Evolutionary conservation across 2,113 vertebrate species (phyloP).

Genomic region (Puntigrus tetrazona): DNA sequence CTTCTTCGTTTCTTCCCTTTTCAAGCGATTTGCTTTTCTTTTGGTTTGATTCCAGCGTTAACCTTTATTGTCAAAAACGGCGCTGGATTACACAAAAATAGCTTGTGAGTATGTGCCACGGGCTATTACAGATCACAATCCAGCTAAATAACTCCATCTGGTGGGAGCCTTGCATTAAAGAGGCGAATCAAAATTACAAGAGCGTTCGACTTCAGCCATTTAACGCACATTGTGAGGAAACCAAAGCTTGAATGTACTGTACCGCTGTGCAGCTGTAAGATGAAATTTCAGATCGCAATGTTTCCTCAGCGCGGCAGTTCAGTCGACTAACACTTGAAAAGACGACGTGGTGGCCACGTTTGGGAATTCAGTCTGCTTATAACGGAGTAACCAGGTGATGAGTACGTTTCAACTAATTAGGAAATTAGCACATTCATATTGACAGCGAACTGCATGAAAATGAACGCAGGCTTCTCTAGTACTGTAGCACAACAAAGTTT

Average conservation of each 20-base stretch:
- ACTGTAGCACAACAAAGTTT: background rate
- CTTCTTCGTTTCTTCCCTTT: background rate
- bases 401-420: background rate
- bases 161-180: constrained; percentile 39
- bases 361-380: constrained; percentile 13
- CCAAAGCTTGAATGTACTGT: constrained; percentile 3
- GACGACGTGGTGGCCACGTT: background rate
- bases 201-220: constrained; percentile 19
- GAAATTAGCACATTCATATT: background rate
- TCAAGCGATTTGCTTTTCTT: constrained; percentile 13
- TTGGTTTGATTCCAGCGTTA: constrained; percentile 42
- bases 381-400: constrained; percentile 1
- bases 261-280: constrained; percentile 29
- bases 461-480: background rate
- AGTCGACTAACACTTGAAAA: background rate
- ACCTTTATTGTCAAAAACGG: constrained; percentile 24
- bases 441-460: background rate
- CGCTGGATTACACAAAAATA: constrained; percentile 44
- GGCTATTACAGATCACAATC: constrained; percentile 9
- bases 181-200: constrained; percentile 17
- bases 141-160: constrained; percentile 51
- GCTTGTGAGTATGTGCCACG: constrained; percentile 8
- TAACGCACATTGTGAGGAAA: constrained; percentile 16
- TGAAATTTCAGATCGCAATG: background rate
- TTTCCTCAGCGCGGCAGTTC: constrained; percentile 8